A percentile compares a stretch with the other conserved stretches of the same genome.
phyloP scores from a whole-genome alignment of 2,797 vertebrate species.

The Sebastes aleutianus region DNA sequence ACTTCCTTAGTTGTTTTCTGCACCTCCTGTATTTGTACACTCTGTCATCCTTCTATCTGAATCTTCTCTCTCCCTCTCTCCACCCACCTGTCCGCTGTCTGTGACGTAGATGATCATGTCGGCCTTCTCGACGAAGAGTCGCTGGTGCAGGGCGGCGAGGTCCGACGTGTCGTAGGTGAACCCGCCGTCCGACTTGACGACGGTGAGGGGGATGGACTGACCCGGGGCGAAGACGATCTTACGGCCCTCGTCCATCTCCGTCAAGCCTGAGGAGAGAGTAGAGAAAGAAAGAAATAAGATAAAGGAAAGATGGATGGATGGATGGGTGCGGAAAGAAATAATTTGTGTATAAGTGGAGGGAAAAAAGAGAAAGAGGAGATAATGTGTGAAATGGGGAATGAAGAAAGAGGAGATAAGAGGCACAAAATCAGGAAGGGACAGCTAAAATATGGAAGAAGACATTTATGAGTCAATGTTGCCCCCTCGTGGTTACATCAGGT shows the following conservation, averaged over 20 bases:
- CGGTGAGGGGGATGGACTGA: slow-evolving; percentile 88
- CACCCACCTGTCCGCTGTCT: slow-evolving; percentile 90
- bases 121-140: slow-evolving; percentile 88
- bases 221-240: slow-evolving; percentile 91
- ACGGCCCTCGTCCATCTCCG: slow-evolving; percentile 91
- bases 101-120: slow-evolving; percentile 93
- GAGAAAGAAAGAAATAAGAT: rapidly evolving
- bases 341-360: not conserved
- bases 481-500: slow-evolving; percentile 40
- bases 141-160: slow-evolving; percentile 91
- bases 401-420: not conserved
- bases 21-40: too few species aligned
- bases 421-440: rapidly evolving
- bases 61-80: not conserved
- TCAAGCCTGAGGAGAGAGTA: slow-evolving; percentile 77
- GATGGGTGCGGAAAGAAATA: not conserved
- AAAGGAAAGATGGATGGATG: not conserved
- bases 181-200: slow-evolving; percentile 95
- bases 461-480: slow-evolving; percentile 48
- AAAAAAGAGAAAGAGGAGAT: not conserved
- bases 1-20: not conserved
- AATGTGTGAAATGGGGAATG: not conserved
- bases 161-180: slow-evolving; percentile 98
- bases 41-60: not conserved
- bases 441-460: rapidly evolving